Evolutionary conservation across 2,888 invertebrate species (phyloP), one percentile per base, ranked within the genome.

Genomic region (Drosophila nr. fundita): DNA sequence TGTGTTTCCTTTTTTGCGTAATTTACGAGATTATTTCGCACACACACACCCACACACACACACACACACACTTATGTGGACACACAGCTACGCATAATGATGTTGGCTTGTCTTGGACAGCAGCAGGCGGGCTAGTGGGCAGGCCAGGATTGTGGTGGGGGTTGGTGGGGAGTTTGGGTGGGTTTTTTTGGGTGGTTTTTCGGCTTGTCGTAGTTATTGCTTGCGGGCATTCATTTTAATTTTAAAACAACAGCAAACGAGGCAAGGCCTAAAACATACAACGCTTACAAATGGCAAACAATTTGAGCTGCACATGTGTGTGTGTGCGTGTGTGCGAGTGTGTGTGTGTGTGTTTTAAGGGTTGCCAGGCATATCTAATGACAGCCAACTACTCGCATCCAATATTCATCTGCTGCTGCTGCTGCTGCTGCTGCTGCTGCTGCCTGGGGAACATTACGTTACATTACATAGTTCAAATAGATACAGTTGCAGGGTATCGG

Each of bases 231-330:
- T 87, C 90, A 90, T 87, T 87, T 87, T 87, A 87, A 87, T 87
- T 87, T 87, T 87, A 87, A 87, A 87, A 87, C 90, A 90, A 90
- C 90, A 87, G 83, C 89, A 78, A 85, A 82, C 68, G 59, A 63
- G 70, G 55, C 55, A 78, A 71, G 88, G 82, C 88, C 84, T 78
- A 90, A 77, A 86, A 88, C 80, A 85, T 76, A 89, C 84, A 89
- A 65, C 89, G 90, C 90, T 85, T 90, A 90, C 85, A 86, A 90
- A 90, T 90, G 87, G 84, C 90, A 90, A 89, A 87, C 89, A 87
- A 87, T 89, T 88, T 85, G 78, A 83, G 73, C 72, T 71, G 63
- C 63, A 59, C 50, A 32, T n/a, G 52, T 34, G 50, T 54, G 50
- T 54, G 18, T 36, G 6, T 38, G 30, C 4, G 27, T 24, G 18